Base-by-base conservation (phyloP, 2,113 vertebrate species). In the Gambusia affinis region DNA sequence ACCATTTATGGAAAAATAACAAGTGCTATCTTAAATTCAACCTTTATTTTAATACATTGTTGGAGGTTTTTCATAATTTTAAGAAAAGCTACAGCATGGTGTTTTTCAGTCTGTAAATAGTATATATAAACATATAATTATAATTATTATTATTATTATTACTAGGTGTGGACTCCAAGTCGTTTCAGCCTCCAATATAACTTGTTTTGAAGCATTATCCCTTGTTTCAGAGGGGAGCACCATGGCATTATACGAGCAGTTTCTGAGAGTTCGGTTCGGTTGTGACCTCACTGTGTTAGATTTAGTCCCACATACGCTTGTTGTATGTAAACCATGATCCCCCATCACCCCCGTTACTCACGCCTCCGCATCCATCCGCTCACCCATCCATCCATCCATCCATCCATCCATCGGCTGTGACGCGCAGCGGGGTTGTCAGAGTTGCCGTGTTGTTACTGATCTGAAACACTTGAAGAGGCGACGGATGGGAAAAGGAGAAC, bases 21-120 rank as follows among this genome's bases (percentile, higher is more conserved):
- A 93, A 97, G 96, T 98, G 96, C 97, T 97, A 95, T 97, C 95
- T 96, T 95, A 96, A 95, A 96, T 95, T 96, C 95, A 95, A 95
- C 94, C 95, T 97, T 98, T 99, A 98, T 99, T 99, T 99, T 98
- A 98, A 95, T 99, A 98, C 97, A 97, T 97, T 95, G 95, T 98
- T 97, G 97, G 95, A 96, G 94, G 95, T 95, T 96, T 96, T 96
- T 97, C 95, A 96, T 96, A 95, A 97, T 98, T 97, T 97, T 96
- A 95, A 95, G 94, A 96, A 93, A 94, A 95, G 96, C 96, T 96
- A 95, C 95, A 95, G 97, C 97, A 97, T 97, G 97, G 95, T 94
- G 92, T 97, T 95, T 97, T 96, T 96, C 96, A 94, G 95, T 97
- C 95, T 99, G 97, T 98, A 99, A 97, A 98, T 98, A 97, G 95